Conservation (phyloP, 2,797 vertebrate genomes). For the Adrianichthys oophorus region DNA sequence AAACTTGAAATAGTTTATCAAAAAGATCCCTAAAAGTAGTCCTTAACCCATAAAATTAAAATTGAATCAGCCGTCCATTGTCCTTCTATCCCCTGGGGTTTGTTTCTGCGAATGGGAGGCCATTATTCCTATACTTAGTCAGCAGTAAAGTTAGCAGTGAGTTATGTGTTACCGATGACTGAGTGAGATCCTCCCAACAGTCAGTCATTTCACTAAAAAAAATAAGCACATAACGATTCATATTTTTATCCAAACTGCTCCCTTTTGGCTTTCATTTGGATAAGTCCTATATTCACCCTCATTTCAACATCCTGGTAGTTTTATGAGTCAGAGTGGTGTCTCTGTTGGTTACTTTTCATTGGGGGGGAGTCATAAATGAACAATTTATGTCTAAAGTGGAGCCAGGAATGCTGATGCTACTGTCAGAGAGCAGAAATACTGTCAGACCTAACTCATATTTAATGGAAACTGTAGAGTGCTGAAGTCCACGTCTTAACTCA, state of each 20-base stretch:
- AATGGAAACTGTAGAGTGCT: constrained; percentile 55
- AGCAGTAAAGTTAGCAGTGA: constrained; percentile 36
- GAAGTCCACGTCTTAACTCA: constrained; percentile 36
- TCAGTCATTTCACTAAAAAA: constrained; percentile 29
- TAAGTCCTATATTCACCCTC: constrained; percentile 54
- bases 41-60: constrained; percentile 25
- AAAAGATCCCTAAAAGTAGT: not conserved
- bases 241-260: constrained; percentile 35
- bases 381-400: constrained; percentile 63
- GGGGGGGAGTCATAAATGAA: constrained; percentile 63
- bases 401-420: constrained; percentile 61
- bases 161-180: constrained; percentile 44
- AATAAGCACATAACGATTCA: constrained; percentile 30
- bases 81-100: constrained; percentile 46
- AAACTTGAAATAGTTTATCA: too few species aligned
- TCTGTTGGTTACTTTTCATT: constrained; percentile 68
- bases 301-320: constrained; percentile 50
- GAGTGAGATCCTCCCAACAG: constrained; percentile 26
- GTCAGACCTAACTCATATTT: constrained; percentile 48
- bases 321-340: constrained; percentile 55
- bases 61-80: constrained; percentile 1
- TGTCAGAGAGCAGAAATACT: constrained; percentile 46
- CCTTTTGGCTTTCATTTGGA: constrained; percentile 48
- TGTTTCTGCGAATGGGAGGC: constrained; percentile 14
- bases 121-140: constrained; percentile 37